These are phyloP conservation scores for Hirtodrosophila alboralis DNA, from an alignment of 2,888 invertebrate genomes.

Conservation along the genomic window DNA sequence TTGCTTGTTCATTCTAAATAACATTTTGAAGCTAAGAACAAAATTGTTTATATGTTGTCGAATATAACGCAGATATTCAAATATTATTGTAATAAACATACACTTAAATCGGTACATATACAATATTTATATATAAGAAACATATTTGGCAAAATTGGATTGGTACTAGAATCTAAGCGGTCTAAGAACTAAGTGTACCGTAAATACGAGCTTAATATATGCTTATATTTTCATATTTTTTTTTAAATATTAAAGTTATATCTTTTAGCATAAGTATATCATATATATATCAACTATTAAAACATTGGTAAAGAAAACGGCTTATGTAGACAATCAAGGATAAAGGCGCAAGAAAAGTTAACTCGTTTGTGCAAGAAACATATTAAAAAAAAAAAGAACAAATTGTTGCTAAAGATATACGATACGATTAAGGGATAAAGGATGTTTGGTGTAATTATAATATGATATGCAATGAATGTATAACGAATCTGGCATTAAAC, in stretches of 20 bases:
- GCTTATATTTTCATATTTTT: slow-evolving; percentile 7
- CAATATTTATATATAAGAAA: slow-evolving; percentile 52
- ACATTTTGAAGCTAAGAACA: slow-evolving; percentile 44
- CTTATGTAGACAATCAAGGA: slow-evolving; percentile 21
- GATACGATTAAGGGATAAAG: slow-evolving; percentile 3
- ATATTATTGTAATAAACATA: slow-evolving; percentile 17
- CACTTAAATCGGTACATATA: slow-evolving; percentile 17
- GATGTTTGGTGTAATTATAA: slow-evolving; percentile 4
- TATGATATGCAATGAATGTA: slow-evolving; percentile 37
- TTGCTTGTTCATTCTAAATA: slow-evolving; percentile 35
- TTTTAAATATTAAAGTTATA: too few species aligned
- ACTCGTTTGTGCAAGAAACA: slow-evolving; percentile 31
- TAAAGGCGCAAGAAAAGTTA: too few species aligned
- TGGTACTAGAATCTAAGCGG: slow-evolving; percentile 55
- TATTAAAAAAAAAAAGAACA: slow-evolving; percentile 48
- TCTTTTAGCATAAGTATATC: slow-evolving; percentile 27
- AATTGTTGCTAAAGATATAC: slow-evolving; percentile 17
- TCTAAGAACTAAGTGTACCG: slow-evolving; percentile 41
- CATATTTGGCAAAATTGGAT: slow-evolving; percentile 77
- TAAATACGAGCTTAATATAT: slow-evolving; percentile 37
- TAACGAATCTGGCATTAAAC: slow-evolving; percentile 13
- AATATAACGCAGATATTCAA: slow-evolving; percentile 32
- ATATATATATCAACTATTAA: slow-evolving; percentile 13
- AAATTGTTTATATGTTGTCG: slow-evolving; percentile 3
- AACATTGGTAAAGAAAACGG: slow-evolving; percentile 11